Evolutionary conservation across 2,797 vertebrate species (phyloP).

Genomic region (Mus caroli): DNA sequence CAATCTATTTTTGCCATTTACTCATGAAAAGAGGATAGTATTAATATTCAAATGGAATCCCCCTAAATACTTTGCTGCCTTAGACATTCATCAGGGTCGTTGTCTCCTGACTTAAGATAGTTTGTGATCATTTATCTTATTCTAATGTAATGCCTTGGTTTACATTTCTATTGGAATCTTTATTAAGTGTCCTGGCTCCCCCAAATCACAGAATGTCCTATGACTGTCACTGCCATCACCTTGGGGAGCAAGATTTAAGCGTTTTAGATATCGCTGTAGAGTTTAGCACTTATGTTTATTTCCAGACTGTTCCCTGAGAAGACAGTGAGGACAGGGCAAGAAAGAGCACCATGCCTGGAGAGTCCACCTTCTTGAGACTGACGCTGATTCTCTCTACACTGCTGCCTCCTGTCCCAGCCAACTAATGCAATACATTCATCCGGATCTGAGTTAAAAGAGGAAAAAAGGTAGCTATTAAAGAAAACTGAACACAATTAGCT

Average conservation of each 20-base stretch:
- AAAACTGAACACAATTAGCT: background rate
- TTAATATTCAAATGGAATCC: slow-evolving; percentile 42
- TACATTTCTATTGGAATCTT: background rate
- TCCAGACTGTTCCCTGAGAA: slow-evolving; percentile 10
- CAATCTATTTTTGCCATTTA: background rate
- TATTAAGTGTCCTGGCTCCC: background rate
- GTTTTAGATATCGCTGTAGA: background rate
- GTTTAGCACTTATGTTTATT: background rate
- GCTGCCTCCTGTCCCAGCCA: background rate
- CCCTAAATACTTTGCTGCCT: slow-evolving; percentile 12
- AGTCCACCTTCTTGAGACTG: background rate
- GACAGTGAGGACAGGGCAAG: background rate
- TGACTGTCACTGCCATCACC: background rate
- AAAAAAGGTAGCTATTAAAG: background rate
- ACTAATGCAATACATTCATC: background rate
- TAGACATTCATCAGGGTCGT: background rate
- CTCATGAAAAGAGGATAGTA: background rate
- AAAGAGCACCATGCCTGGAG: background rate
- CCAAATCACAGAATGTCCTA: background rate
- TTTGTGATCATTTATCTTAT: background rate
- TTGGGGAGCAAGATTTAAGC: background rate
- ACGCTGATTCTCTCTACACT: background rate
- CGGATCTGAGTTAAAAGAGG: slow-evolving; percentile 1
- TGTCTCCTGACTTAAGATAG: background rate
- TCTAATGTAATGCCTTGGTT: background rate